Evolutionary conservation across 2,113 vertebrate genomes (phyloP).

Genomic region (Psettodes erumei): DNA sequence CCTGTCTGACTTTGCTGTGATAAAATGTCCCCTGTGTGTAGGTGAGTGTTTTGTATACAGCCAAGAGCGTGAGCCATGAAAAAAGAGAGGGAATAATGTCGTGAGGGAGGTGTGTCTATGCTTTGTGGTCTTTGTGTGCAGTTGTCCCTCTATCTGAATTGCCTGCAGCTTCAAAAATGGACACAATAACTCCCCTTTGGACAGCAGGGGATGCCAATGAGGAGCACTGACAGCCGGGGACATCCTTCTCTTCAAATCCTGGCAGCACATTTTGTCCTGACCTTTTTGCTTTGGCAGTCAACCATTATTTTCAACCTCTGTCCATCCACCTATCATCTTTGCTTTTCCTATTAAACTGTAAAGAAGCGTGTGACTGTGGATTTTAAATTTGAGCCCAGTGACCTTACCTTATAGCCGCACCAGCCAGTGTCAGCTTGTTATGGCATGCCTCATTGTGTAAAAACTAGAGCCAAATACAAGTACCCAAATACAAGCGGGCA

Average conservation of each 20-base stretch:
- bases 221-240: conserved; percentile 12
- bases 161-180: conserved; percentile 11
- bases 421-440: not conserved
- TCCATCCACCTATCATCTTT: conserved; percentile 10
- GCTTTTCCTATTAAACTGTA: conserved; percentile 14
- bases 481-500: conserved; percentile 25
- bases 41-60: conserved; percentile 41
- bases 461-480: not conserved
- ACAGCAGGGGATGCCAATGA: conserved; percentile 54
- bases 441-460: conserved; percentile 4
- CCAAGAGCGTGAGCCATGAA: conserved; percentile 12
- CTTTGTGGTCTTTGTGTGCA: conserved; percentile 9
- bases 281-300: conserved; percentile 52
- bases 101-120: conserved; percentile 26
- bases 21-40: conserved; percentile 44
- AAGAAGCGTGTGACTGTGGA: conserved; percentile 21
- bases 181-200: not conserved
- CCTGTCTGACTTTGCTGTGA: conserved; percentile 31
- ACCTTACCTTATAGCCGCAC: not conserved
- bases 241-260: conserved; percentile 50
- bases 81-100: conserved; percentile 33
- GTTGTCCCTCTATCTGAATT: conserved; percentile 17
- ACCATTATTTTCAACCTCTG: conserved; percentile 25
- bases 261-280: conserved; percentile 68
- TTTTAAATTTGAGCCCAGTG: not conserved